A percentile compares a stretch with the other conserved stretches of the same genome.
Conservation (phyloP, 2,113 vertebrate genomes). For the Patagioenas fasciata region DNA sequence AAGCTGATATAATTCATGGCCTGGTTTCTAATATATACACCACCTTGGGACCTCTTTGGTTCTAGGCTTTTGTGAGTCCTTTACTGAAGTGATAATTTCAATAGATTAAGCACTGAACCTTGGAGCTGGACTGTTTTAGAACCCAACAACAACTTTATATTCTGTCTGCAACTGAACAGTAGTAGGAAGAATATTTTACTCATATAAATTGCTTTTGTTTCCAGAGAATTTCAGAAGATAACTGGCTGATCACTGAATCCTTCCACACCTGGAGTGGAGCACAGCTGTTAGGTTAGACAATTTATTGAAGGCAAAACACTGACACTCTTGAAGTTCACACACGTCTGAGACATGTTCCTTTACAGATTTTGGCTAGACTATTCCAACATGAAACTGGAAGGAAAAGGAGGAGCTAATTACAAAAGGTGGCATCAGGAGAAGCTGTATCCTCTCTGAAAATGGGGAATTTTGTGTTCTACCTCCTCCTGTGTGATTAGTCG, state of each 20-base stretch:
- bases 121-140: not conserved
- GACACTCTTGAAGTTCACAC: fast-evolving
- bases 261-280: not conserved
- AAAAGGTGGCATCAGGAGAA: not conserved
- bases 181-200: not conserved
- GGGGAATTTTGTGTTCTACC: not conserved
- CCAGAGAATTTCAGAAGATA: not conserved
- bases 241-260: not conserved
- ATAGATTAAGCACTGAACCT: not conserved
- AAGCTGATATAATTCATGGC: not conserved
- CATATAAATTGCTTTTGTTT: not conserved
- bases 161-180: not conserved
- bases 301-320: not conserved
- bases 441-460: not conserved
- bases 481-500: constrained; percentile 24
- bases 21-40: not conserved
- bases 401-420: not conserved
- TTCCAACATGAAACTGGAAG: not conserved
- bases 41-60: not conserved
- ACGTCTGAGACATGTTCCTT: not conserved
- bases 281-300: not conserved
- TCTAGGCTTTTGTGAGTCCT: not conserved
- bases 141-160: not conserved
- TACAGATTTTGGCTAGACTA: not conserved
- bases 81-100: not conserved